Base-by-base conservation (phyloP, 2,797 vertebrate species). In the Amblyraja radiata region DNA sequence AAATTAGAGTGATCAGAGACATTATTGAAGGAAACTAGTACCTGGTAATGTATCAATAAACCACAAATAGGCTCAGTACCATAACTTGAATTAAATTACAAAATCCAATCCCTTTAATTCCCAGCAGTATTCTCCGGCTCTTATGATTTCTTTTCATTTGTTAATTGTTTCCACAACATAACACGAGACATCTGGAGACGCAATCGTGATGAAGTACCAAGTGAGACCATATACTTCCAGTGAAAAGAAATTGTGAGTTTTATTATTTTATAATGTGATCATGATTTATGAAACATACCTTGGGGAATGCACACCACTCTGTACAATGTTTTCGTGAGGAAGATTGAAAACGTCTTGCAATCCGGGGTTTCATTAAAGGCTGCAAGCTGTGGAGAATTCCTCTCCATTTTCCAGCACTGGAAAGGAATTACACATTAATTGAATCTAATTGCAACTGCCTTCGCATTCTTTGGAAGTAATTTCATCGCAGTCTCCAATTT, bases 341-440 rank as follows among this genome's bases (percentile, higher is more conserved):
- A 93, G 76, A 94, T 93, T 92, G 94, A 93, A 94, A 94, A 94
- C 93, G 93, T 58, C 28, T 81, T 77, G 36, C 28, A 93, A 90
- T 93, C 93, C 46, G 88, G 93, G 93, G 86, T 88, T 93, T 94
- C 78, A 94, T 94, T 94, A 94, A 90, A 93, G 92, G 36, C 83
- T 39, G 18, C 63, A 73, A 76, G 77, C 93, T 76, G 46, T 46
- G 71, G 63, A 61, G 78, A 93, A 74, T 93, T 93, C 79, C 93
- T 93, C 79, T 93, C 91, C 94, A 93, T 94, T 90, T 80, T 90
- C 93, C 92, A 93, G 93, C 93, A 93, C 93, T 94, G 94, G 93
- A 86, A 76, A 86, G 46, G 28, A 78, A 93, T 93, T 94, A 93
- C 93, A 83, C 58, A 93, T 94, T 63, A 93, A 94, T 93, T 94